Conservation (phyloP, 2,797 vertebrate genomes). For the Xerus rutilus region DNA sequence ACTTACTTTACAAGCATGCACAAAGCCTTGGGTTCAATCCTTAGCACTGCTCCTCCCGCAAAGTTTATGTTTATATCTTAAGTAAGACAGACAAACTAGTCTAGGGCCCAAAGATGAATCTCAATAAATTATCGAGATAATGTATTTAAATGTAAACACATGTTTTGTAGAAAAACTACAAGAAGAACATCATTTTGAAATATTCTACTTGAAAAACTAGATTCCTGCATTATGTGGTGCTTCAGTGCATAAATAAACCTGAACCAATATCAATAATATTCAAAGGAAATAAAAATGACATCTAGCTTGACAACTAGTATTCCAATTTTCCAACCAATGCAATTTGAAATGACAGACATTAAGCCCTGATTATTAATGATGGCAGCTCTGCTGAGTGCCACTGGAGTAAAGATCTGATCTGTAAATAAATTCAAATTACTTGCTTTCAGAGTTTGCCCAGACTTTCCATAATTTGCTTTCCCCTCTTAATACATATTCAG, state of each 20-base stretch:
- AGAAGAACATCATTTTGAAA: slow-evolving; percentile 30
- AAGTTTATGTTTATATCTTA: neutral
- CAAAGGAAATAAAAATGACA: slow-evolving; percentile 25
- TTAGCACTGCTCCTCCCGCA: no score
- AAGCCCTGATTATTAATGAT: slow-evolving; percentile 38
- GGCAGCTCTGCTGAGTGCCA: slow-evolving; percentile 29
- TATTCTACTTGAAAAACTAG: slow-evolving; percentile 15
- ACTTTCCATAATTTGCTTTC: neutral
- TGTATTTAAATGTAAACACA: neutral
- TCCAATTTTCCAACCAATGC: slow-evolving; percentile 36
- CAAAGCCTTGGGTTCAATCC: neutral
- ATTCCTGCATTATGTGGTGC: neutral
- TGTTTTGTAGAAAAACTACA: neutral
- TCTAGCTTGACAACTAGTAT: slow-evolving; percentile 6
- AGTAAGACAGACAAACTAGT: neutral
- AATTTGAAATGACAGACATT: slow-evolving; percentile 54
- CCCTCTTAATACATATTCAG: neutral
- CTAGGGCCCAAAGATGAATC: neutral
- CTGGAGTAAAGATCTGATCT: slow-evolving; percentile 48
- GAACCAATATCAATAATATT: slow-evolving; percentile 54
- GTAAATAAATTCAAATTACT: slow-evolving; percentile 71
- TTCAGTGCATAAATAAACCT: slow-evolving; percentile 57
- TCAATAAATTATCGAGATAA: neutral
- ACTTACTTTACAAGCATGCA: neutral
- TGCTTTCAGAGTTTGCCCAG: slow-evolving; percentile 24